These are phyloP conservation scores for Drosophila albomicans DNA, from an alignment of 1,140 invertebrate species.

Conservation along the genomic window DNA sequence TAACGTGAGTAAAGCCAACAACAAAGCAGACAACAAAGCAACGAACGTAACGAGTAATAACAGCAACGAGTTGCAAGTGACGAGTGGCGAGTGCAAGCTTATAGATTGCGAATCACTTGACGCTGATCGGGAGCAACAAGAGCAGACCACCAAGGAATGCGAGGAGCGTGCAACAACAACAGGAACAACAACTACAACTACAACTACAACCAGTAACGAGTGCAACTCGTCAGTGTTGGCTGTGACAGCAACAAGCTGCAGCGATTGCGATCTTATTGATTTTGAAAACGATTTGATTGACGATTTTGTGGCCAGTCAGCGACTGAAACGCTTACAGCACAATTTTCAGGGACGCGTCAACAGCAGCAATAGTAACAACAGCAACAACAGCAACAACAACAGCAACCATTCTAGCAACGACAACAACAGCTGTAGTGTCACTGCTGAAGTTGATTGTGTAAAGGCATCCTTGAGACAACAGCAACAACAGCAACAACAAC, in stretches of 20 bases:
- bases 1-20: slow-evolving; percentile 27
- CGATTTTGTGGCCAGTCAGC: slow-evolving; percentile 80
- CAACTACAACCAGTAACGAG: slow-evolving; percentile 13
- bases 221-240: slow-evolving; percentile 36
- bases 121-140: slow-evolving; percentile 15
- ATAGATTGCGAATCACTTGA: slow-evolving; percentile 53
- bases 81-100: slow-evolving; percentile 23
- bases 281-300: slow-evolving; percentile 68
- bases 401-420: slow-evolving; percentile 19
- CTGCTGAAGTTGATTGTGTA: slow-evolving; percentile 69
- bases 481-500: slow-evolving; percentile 65
- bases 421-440: slow-evolving; percentile 45
- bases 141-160: not conserved
- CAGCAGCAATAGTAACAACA: slow-evolving; percentile 33
- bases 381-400: slow-evolving; percentile 24
- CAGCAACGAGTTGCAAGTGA: no score
- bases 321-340: slow-evolving; percentile 74
- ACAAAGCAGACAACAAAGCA: slow-evolving; percentile 13
- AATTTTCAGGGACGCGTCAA: slow-evolving; percentile 83
- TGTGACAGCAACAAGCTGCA: slow-evolving; percentile 61
- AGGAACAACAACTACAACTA: no score
- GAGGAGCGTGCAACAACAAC: not conserved
- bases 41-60: not conserved
- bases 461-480: slow-evolving; percentile 70
- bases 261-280: slow-evolving; percentile 73